Conservation (phyloP, 2,888 invertebrate species). For the Camptogramma bilineatum region DNA sequence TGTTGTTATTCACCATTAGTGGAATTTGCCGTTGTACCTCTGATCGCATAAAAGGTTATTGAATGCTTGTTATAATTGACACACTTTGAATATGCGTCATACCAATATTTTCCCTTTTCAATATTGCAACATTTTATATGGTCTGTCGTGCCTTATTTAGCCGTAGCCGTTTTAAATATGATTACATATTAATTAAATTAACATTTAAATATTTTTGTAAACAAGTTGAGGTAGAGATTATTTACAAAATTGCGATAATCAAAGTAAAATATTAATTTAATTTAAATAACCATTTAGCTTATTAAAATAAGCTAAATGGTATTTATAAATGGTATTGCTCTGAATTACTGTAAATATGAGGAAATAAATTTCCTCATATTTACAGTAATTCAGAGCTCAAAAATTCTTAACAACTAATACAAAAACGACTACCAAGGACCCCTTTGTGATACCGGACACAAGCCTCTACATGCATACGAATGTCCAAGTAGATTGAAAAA, state of each 20-base stretch:
- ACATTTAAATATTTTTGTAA: no score
- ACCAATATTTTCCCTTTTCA: constrained; percentile 9
- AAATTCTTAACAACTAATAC: background rate
- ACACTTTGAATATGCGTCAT: constrained; percentile 18
- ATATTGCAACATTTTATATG: background rate
- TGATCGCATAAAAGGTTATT: constrained; percentile 20
- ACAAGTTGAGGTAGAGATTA: no score
- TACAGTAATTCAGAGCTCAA: background rate
- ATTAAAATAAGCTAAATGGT: no score
- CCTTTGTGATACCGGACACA: background rate
- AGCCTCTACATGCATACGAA: constrained; percentile 1
- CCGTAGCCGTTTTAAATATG: no score
- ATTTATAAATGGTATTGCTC: no score
- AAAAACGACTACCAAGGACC: background rate
- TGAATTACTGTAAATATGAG: no score
- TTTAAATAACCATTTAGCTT: no score
- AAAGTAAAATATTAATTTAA: no score
- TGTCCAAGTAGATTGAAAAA: constrained; percentile 17
- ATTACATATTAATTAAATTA: no score
- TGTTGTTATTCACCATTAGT: constrained; percentile 16
- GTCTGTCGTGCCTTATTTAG: background rate
- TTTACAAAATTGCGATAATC: no score
- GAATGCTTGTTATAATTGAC: constrained; percentile 10
- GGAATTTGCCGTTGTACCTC: constrained; percentile 36
- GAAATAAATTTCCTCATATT: no score